A percentile compares a stretch with the other conserved stretches of the same genome.
Evolutionary conservation across 1,140 invertebrate species (phyloP).

Genomic region (Drosophila pallidifrons): DNA sequence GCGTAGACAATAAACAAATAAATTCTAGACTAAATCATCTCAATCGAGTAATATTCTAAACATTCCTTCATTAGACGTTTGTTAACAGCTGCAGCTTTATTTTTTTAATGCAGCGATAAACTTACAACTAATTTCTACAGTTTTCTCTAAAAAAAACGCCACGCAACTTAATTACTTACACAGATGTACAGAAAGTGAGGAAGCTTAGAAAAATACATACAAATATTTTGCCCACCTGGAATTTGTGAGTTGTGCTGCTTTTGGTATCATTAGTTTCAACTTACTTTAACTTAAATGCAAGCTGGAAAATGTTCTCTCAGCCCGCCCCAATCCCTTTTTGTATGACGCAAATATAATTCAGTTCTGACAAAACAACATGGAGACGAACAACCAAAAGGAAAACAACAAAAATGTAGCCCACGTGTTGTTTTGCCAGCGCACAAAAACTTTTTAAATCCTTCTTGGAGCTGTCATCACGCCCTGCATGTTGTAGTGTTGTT

Average conservation of each 20-base stretch:
- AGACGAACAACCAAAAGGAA: conserved; percentile 1
- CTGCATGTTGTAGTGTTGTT: conserved; percentile 20
- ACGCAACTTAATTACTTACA: neutral
- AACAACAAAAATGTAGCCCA: conserved; percentile 8
- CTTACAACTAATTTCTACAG: neutral
- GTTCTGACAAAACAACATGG: conserved; percentile 19
- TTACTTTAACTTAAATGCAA: conserved; percentile 16
- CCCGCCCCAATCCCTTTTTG: neutral
- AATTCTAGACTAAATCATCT: no score
- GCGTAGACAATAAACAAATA: no score
- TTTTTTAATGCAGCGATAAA: neutral
- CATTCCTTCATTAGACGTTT: no score
- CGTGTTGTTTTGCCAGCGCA: conserved; percentile 25
- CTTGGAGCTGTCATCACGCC: conserved; percentile 26
- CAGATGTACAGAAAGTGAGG: no score
- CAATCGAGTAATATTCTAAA: no score
- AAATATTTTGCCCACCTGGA: neutral
- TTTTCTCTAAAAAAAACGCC: neutral
- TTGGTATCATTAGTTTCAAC: conserved; percentile 3
- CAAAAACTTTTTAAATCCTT: conserved; percentile 37
- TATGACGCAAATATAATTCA: conserved; percentile 18
- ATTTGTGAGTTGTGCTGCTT: neutral
- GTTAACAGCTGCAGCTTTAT: no score
- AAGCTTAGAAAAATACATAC: neutral
- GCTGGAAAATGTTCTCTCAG: neutral